Evolutionary conservation across 92 coral and sea anemone species (phyloP).

Genomic region (Heteractis magnifica): DNA sequence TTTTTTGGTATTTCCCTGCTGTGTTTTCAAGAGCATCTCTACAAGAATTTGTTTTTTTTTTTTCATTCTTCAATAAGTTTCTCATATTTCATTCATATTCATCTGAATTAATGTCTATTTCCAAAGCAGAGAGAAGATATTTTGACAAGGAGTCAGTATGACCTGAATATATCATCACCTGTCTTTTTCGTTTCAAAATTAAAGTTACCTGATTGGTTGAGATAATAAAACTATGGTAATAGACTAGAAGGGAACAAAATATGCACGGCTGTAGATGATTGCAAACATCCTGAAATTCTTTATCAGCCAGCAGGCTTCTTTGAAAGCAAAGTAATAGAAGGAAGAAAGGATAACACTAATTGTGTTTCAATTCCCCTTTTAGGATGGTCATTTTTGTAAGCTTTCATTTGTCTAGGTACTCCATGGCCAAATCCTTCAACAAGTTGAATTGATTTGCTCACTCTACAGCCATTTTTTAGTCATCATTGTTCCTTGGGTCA

Average conservation of each 20-base stretch:
- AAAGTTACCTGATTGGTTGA: background rate
- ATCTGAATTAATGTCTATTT: background rate
- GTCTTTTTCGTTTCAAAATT: background rate
- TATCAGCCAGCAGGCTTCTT: slow-evolving; percentile 2
- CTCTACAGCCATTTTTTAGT: background rate
- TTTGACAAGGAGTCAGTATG: slow-evolving; percentile 1
- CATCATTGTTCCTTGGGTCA: background rate
- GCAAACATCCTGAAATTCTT: background rate
- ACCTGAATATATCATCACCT: slow-evolving; percentile 1
- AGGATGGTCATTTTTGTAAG: background rate
- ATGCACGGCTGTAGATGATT: background rate
- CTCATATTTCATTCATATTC: background rate
- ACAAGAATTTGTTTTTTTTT: background rate
- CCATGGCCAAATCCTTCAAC: background rate
- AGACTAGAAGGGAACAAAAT: background rate
- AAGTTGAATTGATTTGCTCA: background rate
- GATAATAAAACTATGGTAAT: background rate
- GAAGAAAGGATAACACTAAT: background rate
- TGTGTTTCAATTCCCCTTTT: background rate
- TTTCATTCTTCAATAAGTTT: background rate
- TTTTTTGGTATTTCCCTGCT: slow-evolving; percentile 6
- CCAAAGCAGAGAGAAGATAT: background rate
- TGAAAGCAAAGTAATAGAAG: background rate
- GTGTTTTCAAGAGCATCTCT: background rate
- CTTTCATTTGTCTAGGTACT: background rate